Evolutionary conservation across 2,888 invertebrate genomes (phyloP).

Genomic region (Drosophila greeni): DNA sequence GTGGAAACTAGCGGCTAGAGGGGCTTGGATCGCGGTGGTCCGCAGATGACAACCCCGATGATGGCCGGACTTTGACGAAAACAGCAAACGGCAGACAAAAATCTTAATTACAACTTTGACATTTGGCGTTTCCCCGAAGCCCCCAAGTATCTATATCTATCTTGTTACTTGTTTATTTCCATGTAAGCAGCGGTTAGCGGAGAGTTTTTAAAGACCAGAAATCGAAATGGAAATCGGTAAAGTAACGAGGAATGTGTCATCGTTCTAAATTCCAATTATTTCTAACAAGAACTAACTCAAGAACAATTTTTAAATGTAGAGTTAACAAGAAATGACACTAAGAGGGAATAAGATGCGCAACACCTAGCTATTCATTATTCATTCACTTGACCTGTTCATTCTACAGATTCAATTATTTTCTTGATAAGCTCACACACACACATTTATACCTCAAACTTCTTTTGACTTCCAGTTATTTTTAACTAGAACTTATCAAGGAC

Average conservation of each 20-base stretch:
- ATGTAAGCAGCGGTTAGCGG: background rate
- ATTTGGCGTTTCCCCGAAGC: constrained; percentile 28
- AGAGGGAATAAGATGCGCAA: no score
- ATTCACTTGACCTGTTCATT: background rate
- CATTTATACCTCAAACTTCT: no score
- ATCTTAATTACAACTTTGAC: constrained; percentile 41
- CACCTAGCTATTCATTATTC: no score
- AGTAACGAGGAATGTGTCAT: background rate
- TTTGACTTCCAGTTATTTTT: no score
- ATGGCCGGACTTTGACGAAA: constrained; percentile 17
- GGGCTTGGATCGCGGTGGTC: constrained; percentile 12
- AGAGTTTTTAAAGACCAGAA: background rate
- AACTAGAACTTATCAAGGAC: no score
- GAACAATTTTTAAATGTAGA: no score
- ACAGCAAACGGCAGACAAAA: constrained; percentile 24
- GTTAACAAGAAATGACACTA: no score
- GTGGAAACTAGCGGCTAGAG: background rate
- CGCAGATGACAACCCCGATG: constrained; percentile 27
- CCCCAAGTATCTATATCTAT: background rate
- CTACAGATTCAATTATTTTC: no score
- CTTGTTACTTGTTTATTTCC: background rate
- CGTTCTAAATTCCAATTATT: background rate
- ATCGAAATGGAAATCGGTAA: background rate
- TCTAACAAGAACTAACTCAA: background rate
- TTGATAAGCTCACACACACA: no score